A percentile compares a stretch with the other conserved stretches of the same genome.
phyloP scores from a whole-genome alignment of 2,797 vertebrate genomes.

The Molothrus aeneus region DNA sequence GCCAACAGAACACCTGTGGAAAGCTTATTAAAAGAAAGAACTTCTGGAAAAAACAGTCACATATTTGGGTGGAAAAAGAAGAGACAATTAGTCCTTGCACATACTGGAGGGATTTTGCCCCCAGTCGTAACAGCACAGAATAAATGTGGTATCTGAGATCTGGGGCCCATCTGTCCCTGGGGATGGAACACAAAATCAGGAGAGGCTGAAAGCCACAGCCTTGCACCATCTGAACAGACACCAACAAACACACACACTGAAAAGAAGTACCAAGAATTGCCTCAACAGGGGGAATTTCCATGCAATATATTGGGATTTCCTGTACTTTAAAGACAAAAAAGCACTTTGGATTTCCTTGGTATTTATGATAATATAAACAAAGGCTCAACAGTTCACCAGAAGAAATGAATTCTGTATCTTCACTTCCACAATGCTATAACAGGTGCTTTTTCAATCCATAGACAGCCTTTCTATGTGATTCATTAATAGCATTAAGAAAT shows the following conservation, averaged over 20 bases:
- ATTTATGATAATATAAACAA: neutral
- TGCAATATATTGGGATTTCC: neutral
- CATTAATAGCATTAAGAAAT: conserved; percentile 40
- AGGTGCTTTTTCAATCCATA: neutral
- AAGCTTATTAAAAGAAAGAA: neutral
- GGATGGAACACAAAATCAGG: neutral
- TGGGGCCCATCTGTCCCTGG: neutral
- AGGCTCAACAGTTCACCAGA: conserved; percentile 8
- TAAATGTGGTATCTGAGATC: neutral
- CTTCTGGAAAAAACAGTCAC: neutral
- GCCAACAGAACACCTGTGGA: neutral
- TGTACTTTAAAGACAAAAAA: neutral
- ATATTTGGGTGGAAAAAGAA: neutral
- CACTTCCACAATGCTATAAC: neutral
- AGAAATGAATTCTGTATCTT: conserved; percentile 22
- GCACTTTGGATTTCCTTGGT: neutral
- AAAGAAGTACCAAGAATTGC: neutral
- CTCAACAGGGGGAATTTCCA: neutral
- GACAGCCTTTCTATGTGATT: conserved; percentile 12
- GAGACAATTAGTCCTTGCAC: neutral
- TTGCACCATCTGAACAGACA: neutral
- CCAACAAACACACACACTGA: neutral
- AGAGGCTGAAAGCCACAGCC: neutral
- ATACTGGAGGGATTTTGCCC: neutral
- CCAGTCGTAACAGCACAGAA: too few relatives aligned